Evolutionary conservation across 1,140 invertebrate species (phyloP).

Genomic region (Trachymyrmex septentrionalis): DNA sequence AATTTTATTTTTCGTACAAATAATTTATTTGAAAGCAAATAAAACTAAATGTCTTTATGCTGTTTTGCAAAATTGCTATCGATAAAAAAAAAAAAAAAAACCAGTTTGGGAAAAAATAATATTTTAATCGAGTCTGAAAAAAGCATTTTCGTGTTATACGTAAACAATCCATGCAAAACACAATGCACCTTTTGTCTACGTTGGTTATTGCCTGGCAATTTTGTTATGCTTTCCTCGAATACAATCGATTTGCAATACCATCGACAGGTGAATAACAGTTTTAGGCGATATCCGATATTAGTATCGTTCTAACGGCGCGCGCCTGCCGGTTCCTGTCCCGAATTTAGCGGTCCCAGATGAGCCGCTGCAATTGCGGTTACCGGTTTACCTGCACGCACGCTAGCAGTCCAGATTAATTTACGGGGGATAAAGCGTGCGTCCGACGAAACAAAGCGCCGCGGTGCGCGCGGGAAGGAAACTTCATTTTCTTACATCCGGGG

Average conservation of each 20-base stretch:
- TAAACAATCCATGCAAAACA: constrained; percentile 15
- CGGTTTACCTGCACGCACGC: constrained; percentile 66
- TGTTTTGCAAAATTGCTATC: constrained; percentile 25
- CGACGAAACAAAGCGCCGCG: constrained; percentile 73
- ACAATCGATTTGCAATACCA: constrained; percentile 35
- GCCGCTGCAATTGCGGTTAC: constrained; percentile 64
- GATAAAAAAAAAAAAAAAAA: not conserved
- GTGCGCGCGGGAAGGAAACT: constrained; percentile 79
- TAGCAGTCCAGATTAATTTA: constrained; percentile 70
- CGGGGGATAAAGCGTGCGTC: constrained; percentile 71
- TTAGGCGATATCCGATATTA: constrained; percentile 64
- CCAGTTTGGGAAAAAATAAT: constrained; percentile 22
- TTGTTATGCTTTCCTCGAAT: constrained; percentile 27
- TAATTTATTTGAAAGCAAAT: not conserved
- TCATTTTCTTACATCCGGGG: constrained; percentile 80
- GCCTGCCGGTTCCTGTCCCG: constrained; percentile 36
- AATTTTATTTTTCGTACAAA: not conserved
- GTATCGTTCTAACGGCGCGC: constrained; percentile 38
- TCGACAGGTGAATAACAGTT: constrained; percentile 34
- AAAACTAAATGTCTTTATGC: not conserved
- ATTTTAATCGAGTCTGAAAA: constrained; percentile 19
- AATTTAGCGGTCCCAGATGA: constrained; percentile 68
- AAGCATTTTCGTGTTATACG: constrained; percentile 43
- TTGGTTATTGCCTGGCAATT: constrained; percentile 38
- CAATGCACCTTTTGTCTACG: constrained; percentile 21